Conservation (phyloP, 2,888 invertebrate species). For the Tetheella fluctuosa region DNA sequence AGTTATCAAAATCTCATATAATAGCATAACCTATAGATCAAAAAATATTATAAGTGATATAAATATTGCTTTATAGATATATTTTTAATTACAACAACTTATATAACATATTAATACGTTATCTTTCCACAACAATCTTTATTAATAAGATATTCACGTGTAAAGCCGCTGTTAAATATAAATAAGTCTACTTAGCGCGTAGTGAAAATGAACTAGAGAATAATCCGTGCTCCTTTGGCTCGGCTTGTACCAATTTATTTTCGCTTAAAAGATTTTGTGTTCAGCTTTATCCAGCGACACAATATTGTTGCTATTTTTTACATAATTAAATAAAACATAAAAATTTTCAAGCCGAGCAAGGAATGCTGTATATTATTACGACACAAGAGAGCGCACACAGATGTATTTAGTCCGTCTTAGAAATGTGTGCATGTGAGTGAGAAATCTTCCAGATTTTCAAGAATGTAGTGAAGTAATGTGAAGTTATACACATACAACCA, state of each 20-base stretch:
- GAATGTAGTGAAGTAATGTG: background rate
- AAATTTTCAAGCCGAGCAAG: too few species aligned
- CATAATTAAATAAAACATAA: background rate
- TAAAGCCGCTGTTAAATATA: constrained; percentile 1
- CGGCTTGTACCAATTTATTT: constrained; percentile 1
- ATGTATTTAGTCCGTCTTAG: background rate
- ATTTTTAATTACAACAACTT: too few species aligned
- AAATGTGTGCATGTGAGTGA: background rate
- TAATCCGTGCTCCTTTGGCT: background rate
- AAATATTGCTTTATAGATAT: too few species aligned
- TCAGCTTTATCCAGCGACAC: background rate
- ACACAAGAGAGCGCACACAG: too few species aligned
- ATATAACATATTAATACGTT: too few species aligned
- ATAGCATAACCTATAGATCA: too few species aligned
- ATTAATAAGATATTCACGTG: background rate
- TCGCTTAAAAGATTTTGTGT: constrained; percentile 2
- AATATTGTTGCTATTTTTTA: background rate
- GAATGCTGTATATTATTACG: too few species aligned
- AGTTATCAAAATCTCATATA: too few species aligned
- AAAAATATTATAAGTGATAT: too few species aligned
- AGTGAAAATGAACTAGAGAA: background rate
- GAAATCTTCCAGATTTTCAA: background rate
- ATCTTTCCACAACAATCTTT: too few species aligned
- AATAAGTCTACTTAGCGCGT: background rate
- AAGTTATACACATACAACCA: background rate